phyloP scores from a whole-genome alignment of 2,113 vertebrate species.

The Anolis sagrei region DNA sequence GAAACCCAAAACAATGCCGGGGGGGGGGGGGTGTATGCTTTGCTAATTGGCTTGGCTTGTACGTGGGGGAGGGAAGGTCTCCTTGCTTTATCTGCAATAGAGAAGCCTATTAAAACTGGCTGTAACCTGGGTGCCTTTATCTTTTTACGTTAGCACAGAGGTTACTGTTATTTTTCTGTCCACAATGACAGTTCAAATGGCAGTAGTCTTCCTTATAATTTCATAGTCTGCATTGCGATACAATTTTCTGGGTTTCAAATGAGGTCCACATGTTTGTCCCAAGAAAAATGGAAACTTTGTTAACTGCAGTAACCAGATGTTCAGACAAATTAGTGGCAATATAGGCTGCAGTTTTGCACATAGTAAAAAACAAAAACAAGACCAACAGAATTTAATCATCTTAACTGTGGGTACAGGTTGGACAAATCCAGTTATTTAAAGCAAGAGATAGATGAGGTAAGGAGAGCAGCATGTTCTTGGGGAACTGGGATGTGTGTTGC shows the following conservation, averaged over 20 bases:
- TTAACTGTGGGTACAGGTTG: not conserved
- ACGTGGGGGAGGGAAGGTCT: slow-evolving; percentile 14
- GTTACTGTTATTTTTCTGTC: slow-evolving; percentile 57
- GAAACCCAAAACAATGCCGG: slow-evolving; percentile 21
- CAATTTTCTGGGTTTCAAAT: slow-evolving; percentile 69
- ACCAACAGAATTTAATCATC: not conserved
- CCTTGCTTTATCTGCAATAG: slow-evolving; percentile 35
- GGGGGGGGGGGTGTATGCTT: slow-evolving; percentile 7
- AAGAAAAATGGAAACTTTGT: slow-evolving; percentile 39
- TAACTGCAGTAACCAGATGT: slow-evolving; percentile 74
- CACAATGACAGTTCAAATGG: slow-evolving; percentile 70
- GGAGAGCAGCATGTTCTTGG: too few species aligned
- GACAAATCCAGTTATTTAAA: not conserved
- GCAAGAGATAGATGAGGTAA: too few species aligned
- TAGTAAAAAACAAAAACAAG: not conserved
- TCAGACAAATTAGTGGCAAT: slow-evolving; percentile 65
- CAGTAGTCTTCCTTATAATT: slow-evolving; percentile 72
- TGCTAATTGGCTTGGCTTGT: slow-evolving; percentile 25
- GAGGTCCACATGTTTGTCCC: slow-evolving; percentile 70
- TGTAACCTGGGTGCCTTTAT: slow-evolving; percentile 49
- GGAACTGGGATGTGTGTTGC: too few species aligned
- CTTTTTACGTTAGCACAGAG: slow-evolving; percentile 32
- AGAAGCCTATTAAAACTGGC: slow-evolving; percentile 42
- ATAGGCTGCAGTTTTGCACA: slow-evolving; percentile 13
- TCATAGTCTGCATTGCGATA: slow-evolving; percentile 64